phyloP scores from a whole-genome alignment of 1,140 invertebrate species.

The Chlorops oryzae region DNA sequence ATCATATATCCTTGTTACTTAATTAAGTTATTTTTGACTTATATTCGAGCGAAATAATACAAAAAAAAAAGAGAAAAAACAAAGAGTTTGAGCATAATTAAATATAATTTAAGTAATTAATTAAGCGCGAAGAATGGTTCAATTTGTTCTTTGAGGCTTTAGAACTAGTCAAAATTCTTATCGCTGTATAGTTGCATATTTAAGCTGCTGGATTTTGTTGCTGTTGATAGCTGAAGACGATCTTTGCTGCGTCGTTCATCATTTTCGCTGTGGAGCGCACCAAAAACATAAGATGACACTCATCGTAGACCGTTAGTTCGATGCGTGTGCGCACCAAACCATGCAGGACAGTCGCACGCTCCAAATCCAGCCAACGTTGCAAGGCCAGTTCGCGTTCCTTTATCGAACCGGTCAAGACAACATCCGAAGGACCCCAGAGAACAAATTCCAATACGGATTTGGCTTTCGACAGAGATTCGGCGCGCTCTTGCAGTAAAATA shows the following conservation, averaged over 20 bases:
- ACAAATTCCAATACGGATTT: conserved; percentile 77
- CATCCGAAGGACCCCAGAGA: conserved; percentile 76
- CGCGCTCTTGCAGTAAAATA: conserved; percentile 62
- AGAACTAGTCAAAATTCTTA: neutral
- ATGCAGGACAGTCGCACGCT: conserved; percentile 73
- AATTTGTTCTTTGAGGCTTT: neutral
- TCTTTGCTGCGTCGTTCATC: conserved; percentile 66
- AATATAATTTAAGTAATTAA: no score
- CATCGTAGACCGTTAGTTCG: conserved; percentile 69
- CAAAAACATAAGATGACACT: conserved; percentile 73
- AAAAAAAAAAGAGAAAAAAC: no score
- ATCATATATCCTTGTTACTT: no score
- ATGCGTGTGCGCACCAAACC: conserved; percentile 66
- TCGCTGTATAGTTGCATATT: neutral
- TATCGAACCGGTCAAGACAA: conserved; percentile 57
- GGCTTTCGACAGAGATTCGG: conserved; percentile 58
- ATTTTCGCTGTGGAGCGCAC: conserved; percentile 72
- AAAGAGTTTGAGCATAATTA: no score
- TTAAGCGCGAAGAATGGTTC: no score
- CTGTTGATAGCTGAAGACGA: conserved; percentile 40
- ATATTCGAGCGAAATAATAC: no score
- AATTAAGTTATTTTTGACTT: no score
- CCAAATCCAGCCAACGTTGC: conserved; percentile 76
- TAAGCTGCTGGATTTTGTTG: conserved; percentile 10
- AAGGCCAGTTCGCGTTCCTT: conserved; percentile 64